Evolutionary conservation across 2,888 invertebrate genomes (phyloP).

Genomic region (Hyppa rectilinea): DNA sequence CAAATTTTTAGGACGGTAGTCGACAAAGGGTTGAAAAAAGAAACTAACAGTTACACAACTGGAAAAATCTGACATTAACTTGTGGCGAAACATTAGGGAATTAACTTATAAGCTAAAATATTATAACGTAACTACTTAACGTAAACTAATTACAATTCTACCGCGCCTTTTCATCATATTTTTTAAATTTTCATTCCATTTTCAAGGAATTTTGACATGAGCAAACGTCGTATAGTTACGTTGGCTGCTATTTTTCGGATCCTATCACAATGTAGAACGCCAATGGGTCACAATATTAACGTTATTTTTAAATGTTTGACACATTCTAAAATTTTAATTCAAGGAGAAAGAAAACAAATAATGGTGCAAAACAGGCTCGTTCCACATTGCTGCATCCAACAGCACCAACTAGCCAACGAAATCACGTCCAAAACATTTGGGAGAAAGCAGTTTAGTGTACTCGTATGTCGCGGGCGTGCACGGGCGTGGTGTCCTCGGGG

Average conservation of each 20-base stretch:
- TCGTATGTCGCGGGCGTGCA: constrained; percentile 90
- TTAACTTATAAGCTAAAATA: constrained; percentile 57
- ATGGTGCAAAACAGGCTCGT: constrained; percentile 25
- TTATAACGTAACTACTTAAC: constrained; percentile 26
- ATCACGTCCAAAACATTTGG: constrained; percentile 32
- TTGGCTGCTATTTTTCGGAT: constrained; percentile 54
- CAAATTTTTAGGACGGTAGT: constrained; percentile 73
- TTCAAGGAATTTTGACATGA: constrained; percentile 60
- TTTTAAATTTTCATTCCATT: constrained; percentile 55
- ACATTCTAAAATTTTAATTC: constrained; percentile 16
- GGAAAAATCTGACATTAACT: constrained; percentile 51
- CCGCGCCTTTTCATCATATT: constrained; percentile 49
- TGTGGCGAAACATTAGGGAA: constrained; percentile 35
- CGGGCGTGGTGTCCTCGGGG: constrained; percentile 92
- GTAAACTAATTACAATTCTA: constrained; percentile 42
- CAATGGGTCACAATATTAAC: not conserved
- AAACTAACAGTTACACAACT: constrained; percentile 29
- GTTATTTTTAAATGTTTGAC: not conserved
- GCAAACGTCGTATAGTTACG: constrained; percentile 55
- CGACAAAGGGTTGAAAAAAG: constrained; percentile 59
- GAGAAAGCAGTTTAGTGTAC: constrained; percentile 82
- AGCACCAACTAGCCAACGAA: constrained; percentile 57
- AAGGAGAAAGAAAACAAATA: constrained; percentile 6
- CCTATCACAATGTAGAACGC: constrained; percentile 55
- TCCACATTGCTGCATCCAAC: constrained; percentile 59